Percentiles rank a stretch among this genome's conserved stretches.
phyloP scores from a whole-genome alignment of 1,140 invertebrate genomes.

The Augochlora pura region DNA sequence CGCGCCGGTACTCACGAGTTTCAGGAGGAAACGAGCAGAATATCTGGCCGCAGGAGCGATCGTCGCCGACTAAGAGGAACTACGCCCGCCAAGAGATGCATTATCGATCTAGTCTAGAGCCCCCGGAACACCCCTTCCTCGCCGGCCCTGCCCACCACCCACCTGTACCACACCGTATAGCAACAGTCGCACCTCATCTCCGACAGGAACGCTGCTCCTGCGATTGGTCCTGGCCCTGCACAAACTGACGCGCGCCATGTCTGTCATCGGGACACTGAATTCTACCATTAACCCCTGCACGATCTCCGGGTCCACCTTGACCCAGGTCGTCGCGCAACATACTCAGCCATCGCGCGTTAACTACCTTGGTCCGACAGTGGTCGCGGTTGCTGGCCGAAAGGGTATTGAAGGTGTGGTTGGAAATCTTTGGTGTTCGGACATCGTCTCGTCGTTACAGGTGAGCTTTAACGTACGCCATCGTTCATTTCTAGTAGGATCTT shows the following conservation, averaged over 20 bases:
- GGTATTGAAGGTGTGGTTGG: no score
- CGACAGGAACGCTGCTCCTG: conserved; percentile 45
- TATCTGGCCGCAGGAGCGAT: conserved; percentile 60
- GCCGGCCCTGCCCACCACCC: conserved; percentile 63
- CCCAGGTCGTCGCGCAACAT: no score
- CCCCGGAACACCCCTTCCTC: conserved; percentile 59
- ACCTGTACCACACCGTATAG: conserved; percentile 67
- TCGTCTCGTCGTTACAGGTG: no score
- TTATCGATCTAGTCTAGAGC: conserved; percentile 77
- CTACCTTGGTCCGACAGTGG: no score
- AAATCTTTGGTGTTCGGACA: no score
- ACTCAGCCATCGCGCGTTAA: no score
- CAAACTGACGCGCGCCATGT: conserved; percentile 9
- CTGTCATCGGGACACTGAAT: no score
- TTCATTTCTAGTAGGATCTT: no score
- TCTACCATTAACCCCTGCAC: no score
- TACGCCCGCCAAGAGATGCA: conserved; percentile 74
- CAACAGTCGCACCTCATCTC: conserved; percentile 66
- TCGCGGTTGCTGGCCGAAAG: no score
- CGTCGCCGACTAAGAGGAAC: conserved; percentile 69
- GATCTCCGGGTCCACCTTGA: no score
- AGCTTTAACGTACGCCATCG: no score
- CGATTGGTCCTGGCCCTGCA: conserved; percentile 32
- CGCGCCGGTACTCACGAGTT: conserved; percentile 15
- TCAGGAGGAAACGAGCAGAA: conserved; percentile 20